Evolutionary conservation across 2,888 invertebrate species (phyloP).

Genomic region (Andrena dorsata): DNA sequence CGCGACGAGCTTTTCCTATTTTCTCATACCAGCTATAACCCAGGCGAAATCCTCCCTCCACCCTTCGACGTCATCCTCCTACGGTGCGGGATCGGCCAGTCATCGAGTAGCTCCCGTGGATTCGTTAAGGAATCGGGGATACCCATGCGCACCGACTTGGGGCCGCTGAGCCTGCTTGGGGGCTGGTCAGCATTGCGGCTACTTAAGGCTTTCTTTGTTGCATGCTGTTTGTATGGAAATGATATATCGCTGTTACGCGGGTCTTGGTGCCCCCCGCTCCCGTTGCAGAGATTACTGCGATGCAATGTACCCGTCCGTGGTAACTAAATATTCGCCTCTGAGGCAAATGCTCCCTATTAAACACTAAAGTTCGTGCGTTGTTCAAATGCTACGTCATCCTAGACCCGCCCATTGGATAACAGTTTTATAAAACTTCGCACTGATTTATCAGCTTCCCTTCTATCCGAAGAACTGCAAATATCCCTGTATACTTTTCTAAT

Average conservation of each 20-base stretch:
- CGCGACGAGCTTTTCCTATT: slow-evolving; percentile 77
- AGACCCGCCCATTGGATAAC: too few species aligned
- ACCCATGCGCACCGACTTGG: slow-evolving; percentile 63
- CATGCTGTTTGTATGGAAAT: slow-evolving; percentile 30
- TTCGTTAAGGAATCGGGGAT: slow-evolving; percentile 69
- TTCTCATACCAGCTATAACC: slow-evolving; percentile 75
- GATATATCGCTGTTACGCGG: slow-evolving; percentile 43
- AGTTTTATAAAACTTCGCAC: too few species aligned
- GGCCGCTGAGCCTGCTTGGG: slow-evolving; percentile 9
- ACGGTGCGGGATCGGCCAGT: slow-evolving; percentile 67
- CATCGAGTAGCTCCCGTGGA: slow-evolving; percentile 71
- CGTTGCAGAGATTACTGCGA: slow-evolving; percentile 25
- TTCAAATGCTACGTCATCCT: background rate
- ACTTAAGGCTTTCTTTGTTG: slow-evolving; percentile 29
- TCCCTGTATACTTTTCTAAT: too few species aligned
- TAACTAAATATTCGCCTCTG: slow-evolving; percentile 1
- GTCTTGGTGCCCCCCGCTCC: slow-evolving; percentile 20
- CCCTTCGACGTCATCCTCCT: slow-evolving; percentile 64
- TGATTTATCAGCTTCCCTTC: too few species aligned
- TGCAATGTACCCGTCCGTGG: background rate
- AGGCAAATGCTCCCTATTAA: background rate
- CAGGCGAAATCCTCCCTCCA: slow-evolving; percentile 55
- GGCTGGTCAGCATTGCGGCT: slow-evolving; percentile 59
- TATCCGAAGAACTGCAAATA: too few species aligned
- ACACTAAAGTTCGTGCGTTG: background rate